A percentile compares a stretch with the other conserved stretches of the same genome.
These are phyloP conservation scores for Pristis pectinata DNA, from an alignment of 2,797 vertebrate genomes.

Conservation along the genomic window DNA sequence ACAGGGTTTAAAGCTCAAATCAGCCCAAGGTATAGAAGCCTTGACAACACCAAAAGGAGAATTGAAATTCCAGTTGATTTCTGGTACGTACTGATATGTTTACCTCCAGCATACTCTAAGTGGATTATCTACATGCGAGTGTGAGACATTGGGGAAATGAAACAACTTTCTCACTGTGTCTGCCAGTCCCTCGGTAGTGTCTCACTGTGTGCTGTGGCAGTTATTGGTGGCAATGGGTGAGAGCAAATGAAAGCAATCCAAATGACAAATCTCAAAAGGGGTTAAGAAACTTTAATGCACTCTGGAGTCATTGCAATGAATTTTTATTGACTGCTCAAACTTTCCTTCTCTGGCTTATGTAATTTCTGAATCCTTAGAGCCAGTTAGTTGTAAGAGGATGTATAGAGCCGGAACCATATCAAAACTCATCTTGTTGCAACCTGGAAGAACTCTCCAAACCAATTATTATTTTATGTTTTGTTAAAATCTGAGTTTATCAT, in stretches of 20 bases:
- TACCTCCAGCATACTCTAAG: not conserved
- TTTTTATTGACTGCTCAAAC: not conserved
- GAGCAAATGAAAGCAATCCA: not conserved
- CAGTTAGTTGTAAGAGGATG: not conserved
- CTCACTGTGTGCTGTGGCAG: not conserved
- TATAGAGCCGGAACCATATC: not conserved
- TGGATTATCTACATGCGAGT: not conserved
- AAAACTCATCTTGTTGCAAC: not conserved
- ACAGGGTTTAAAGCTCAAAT: not conserved
- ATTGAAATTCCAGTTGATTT: not conserved
- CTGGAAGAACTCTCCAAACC: not conserved
- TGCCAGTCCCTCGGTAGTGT: not conserved
- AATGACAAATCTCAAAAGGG: not conserved
- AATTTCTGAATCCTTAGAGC: not conserved
- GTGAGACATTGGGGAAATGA: not conserved
- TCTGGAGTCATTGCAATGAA: not conserved
- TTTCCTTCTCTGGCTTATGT: not conserved
- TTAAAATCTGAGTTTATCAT: not conserved
- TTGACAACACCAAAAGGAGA: not conserved
- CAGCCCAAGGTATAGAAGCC: not conserved
- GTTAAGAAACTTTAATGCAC: too few relatives aligned
- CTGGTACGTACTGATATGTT: not conserved
- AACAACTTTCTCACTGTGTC: not conserved
- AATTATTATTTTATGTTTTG: not conserved
- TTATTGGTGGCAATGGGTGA: not conserved